phyloP scores from a whole-genome alignment of 2,113 vertebrate genomes.

The Setophaga coronata region DNA sequence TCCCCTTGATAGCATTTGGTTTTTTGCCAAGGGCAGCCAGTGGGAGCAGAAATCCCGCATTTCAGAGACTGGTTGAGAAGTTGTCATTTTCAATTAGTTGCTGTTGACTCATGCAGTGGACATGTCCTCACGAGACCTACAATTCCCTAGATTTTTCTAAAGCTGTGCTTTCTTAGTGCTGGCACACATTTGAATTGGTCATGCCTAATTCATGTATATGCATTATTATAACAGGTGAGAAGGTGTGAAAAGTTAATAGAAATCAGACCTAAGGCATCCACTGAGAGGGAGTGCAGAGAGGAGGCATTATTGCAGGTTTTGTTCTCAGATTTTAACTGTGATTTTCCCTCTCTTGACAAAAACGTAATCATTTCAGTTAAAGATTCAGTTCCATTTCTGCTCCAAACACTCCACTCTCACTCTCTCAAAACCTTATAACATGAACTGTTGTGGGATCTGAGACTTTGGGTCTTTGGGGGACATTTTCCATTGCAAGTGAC shows the following conservation, averaged over 20 bases:
- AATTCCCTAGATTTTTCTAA: not conserved
- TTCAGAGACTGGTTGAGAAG: not conserved
- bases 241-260: not conserved
- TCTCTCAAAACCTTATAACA: not conserved
- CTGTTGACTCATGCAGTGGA: not conserved
- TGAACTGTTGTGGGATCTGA: not conserved
- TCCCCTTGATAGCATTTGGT: not conserved
- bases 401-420: no score
- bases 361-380: not conserved
- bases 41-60: not conserved
- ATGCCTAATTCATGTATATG: not conserved
- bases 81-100: not conserved
- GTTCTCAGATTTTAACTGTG: not conserved
- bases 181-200: not conserved
- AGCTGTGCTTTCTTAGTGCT: not conserved
- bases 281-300: not conserved
- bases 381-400: not conserved
- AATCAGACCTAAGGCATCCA: not conserved
- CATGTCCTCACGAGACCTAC: fast-evolving
- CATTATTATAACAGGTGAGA: not conserved
- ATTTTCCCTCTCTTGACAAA: not conserved
- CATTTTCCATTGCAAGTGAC: not conserved
- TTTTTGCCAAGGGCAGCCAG: not conserved
- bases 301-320: not conserved
- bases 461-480: not conserved